Evolutionary conservation across 2,888 invertebrate genomes (phyloP).

Genomic region (Tyria jacobaeae): DNA sequence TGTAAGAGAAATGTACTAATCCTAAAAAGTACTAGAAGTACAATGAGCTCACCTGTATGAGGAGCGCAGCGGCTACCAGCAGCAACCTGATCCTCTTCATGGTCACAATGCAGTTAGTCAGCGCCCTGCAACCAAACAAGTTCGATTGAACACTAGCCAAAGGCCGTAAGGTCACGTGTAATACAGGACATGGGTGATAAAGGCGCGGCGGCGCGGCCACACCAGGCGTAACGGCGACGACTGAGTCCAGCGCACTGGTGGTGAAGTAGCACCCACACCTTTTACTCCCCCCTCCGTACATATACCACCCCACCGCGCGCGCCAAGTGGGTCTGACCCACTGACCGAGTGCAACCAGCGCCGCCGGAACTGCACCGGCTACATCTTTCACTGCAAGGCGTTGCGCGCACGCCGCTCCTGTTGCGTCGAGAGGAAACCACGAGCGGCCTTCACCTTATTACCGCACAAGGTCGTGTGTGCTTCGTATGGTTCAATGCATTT

Average conservation of each 20-base stretch:
- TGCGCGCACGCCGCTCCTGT: conserved; percentile 70
- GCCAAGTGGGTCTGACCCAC: conserved; percentile 76
- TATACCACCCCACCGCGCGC: conserved; percentile 40
- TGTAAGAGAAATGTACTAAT: neutral
- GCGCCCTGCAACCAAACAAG: conserved; percentile 81
- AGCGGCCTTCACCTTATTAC: conserved; percentile 80
- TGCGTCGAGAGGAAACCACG: conserved; percentile 75
- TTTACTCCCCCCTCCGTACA: conserved; percentile 16
- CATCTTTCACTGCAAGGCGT: conserved; percentile 65
- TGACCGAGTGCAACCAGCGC: conserved; percentile 80
- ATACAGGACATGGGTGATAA: conserved; percentile 65
- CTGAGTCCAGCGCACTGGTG: conserved; percentile 49
- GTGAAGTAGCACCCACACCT: conserved; percentile 17
- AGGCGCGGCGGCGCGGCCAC: conserved; percentile 59
- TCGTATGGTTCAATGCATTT: conserved; percentile 27
- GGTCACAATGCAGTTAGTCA: conserved; percentile 76
- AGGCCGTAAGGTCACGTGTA: conserved; percentile 59
- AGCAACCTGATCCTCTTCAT: conserved; percentile 84
- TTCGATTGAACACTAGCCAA: conserved; percentile 69
- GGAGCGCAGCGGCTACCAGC: conserved; percentile 80
- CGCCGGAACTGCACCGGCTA: conserved; percentile 82
- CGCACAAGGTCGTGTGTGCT: conserved; percentile 72
- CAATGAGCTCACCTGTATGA: conserved; percentile 73
- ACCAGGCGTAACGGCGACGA: conserved; percentile 63
- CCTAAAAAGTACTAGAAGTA: neutral